These are phyloP conservation scores for Suricata suricatta DNA, from an alignment of 2,113 vertebrate species.

Conservation along the genomic window DNA sequence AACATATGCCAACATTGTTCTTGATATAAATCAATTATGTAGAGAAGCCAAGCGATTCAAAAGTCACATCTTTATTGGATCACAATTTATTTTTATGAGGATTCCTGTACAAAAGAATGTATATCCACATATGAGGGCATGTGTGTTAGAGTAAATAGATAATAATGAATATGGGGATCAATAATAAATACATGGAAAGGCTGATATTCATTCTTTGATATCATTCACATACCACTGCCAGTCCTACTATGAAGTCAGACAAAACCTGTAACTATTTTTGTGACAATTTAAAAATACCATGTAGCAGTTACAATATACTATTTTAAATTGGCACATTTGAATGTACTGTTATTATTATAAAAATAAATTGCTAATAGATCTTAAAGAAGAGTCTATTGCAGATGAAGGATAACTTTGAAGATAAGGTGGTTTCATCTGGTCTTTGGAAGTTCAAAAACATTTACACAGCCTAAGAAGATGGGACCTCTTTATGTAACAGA, in stretches of 20 bases:
- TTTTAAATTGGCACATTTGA: not conserved
- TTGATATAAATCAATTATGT: not conserved
- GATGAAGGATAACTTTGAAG: not conserved
- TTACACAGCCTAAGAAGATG: not conserved
- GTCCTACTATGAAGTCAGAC: not conserved
- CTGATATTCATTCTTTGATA: not conserved
- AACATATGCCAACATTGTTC: not conserved
- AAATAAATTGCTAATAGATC: not conserved
- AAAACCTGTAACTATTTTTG: not conserved
- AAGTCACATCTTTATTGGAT: not conserved
- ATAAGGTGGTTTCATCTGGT: not conserved
- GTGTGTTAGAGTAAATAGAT: not conserved
- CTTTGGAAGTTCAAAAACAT: not conserved
- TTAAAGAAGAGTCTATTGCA: not conserved
- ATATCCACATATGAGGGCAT: not conserved
- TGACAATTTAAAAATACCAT: not conserved
- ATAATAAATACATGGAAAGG: not conserved
- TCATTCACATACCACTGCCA: not conserved
- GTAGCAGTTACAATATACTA: not conserved
- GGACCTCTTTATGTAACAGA: not conserved
- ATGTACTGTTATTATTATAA: not conserved
- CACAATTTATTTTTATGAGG: not conserved
- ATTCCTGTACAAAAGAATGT: not conserved
- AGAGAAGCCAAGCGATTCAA: not conserved
- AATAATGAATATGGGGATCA: not conserved